Base-by-base conservation (phyloP, 2,113 vertebrate genomes). In the Myrmecophaga tridactyla region DNA sequence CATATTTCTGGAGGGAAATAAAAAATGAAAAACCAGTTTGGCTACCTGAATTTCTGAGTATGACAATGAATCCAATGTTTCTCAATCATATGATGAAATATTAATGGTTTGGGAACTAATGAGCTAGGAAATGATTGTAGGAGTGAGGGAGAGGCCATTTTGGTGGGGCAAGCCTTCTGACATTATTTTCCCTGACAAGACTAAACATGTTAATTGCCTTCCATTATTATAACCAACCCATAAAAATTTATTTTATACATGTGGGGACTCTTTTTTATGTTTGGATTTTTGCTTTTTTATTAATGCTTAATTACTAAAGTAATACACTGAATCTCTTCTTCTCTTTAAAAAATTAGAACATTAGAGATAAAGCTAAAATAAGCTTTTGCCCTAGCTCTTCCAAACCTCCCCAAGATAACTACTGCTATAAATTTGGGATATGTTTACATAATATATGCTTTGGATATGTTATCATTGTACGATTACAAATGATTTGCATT, bases 41-140 rank as follows among this genome's bases (percentile, higher is more conserved):
- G 21, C 51, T 89, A 46, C 51, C 13, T 93, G 48, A 82, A 75
- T 95, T 65, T 89, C 60, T 92, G 70, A 89, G n/a, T 18, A 56
- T 73, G 89, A 41, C 46, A 23, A 86, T 96, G 56, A 93, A 17
- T 23, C 15, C 39, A 86, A 5, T 10, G 83, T 94, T 94, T 90
- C 76, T 96, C 46, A 90, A 15, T 84, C 31, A 31, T 60, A 31
- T 75, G n/a, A 89, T 56, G 29, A 51, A 92, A 5, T 75, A 9
- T 60, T 87, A 83, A 78, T 92, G 90, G 48, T 77, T 97, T 86
- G 75, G 51, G 39, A 97, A 90, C 29, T 46, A 51, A 51, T 51
- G 58, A 94, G 53, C 86, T 63, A 95, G 78, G 11, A 80, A 77
- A 43, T 87, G 36, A 41, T 75, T 87, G n/a, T 14, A 48, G 46